Base-by-base conservation (phyloP, 2,113 vertebrate species). In the Vulpes lagopus region DNA sequence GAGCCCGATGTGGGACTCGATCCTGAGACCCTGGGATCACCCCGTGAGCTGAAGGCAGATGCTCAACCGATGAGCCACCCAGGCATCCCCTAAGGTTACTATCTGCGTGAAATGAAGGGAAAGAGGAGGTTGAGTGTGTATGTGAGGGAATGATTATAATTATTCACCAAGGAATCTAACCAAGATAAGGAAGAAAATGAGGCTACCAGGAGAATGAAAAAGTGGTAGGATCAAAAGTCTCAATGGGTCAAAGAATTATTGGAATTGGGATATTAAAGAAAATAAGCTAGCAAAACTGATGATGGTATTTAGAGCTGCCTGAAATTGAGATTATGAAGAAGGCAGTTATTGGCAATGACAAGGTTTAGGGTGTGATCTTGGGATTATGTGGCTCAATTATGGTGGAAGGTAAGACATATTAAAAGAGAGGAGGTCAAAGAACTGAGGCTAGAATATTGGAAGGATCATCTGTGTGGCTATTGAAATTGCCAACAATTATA, bases 251-350 rank as follows among this genome's bases (percentile, higher is more conserved):
- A 88, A 87, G 65, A 91, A 91, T 83, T 91, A 83, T 20, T 83
- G 19, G 86, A 94, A 90, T 53, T 69, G 30, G 80, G 2, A 74
- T 90, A 78, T 19, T 71, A 67, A 71, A 94, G 60, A 95, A 94
- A 89, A 97, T 69, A 96, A 92, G 7, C 43, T 55, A 89, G 64
- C 57, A 74, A 92, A 57, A 73, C 22, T 59, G 19, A 30, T 84
- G n/a, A 32, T 79, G 55, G 60, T 91, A 87, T 93, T 32, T 82
- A 74, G 81, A 95, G 60, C 64, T 78, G 30, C 38, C 35, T 93
- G 55, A 96, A 97, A 69, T 43, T 86, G 74, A 53, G 51, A 91
- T 81, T 76, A 73, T 87, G 74, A 97, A 95, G 80, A 95, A 51
- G 49, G 14, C 43, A 91, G 80, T 82, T 83, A 87, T 49, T 91